Evolutionary conservation across 2,797 vertebrate species (phyloP).

Genomic region (Catharus ustulatus): DNA sequence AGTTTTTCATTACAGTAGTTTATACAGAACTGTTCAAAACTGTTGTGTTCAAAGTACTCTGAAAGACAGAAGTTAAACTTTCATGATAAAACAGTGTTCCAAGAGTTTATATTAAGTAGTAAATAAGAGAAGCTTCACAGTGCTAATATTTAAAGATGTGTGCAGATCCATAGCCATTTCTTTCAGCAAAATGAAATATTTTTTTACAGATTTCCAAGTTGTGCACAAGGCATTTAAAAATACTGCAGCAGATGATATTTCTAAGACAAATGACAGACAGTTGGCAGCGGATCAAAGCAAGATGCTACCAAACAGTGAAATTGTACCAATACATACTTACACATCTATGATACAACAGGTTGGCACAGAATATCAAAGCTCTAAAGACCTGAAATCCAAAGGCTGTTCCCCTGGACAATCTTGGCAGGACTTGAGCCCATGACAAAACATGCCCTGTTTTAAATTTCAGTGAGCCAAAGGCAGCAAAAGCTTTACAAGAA

Average conservation of each 20-base stretch:
- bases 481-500: neutral
- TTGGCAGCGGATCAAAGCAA: neutral
- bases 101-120: neutral
- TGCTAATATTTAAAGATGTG: neutral
- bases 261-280: neutral
- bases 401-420: neutral
- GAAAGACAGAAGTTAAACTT: slow-evolving; percentile 66
- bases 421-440: neutral
- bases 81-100: neutral
- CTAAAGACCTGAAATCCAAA: neutral
- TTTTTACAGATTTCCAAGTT: neutral
- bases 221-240: neutral
- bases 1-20: slow-evolving; percentile 99
- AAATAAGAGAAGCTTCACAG: neutral
- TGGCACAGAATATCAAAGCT: neutral
- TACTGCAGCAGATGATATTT: neutral
- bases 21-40: slow-evolving; percentile 99
- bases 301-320: neutral
- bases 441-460: neutral
- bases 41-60: slow-evolving; percentile 99
- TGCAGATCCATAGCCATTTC: neutral
- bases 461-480: neutral
- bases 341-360: neutral
- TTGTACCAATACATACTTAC: neutral
- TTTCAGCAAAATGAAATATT: neutral